Base-by-base conservation (phyloP, 2,113 vertebrate genomes). In the Scartelaos histophorus region DNA sequence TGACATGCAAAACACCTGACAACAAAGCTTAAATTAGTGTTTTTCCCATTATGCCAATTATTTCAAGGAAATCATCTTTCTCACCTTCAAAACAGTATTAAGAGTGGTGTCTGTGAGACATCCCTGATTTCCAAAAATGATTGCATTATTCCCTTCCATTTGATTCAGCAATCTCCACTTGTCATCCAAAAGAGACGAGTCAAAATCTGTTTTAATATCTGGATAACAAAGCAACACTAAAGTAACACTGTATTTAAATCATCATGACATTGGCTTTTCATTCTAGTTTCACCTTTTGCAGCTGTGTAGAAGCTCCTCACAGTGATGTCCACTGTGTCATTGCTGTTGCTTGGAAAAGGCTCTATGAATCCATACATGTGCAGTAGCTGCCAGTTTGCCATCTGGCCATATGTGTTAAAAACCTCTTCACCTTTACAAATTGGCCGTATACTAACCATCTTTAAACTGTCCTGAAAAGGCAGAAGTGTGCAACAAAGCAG, bases 301-400 rank as follows among this genome's bases (percentile, higher is more conserved):
- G 94, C 96, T 70, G 85, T 64, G 75, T 93, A 91, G 13, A 99
- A 83, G 0, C 90, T 94, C 87, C 80, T 49, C 92, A 95, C 91
- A 62, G 94, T 94, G 83, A 99, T 92, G 85, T 98, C 96, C 0
- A 94, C 96, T 0, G 96, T 95, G 78, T 99, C 97, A 0, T 96
- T 89, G 51, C 58, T 90, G 91, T 99, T 99, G 86, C 91, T 79
- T 0, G 93, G 93, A 82, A 95, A 94, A 0, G 94, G 94, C 85
- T 98, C 95, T 0, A 93, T 90, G 16, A 99, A 99, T 66, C 97
- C 97, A 0, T 98, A 99, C 98, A 99, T 99, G 56, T 98, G 97
- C 24, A 99, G 92, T 66, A 99, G 94, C 79, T 99, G 97, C 96
- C 96, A 98, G 88, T 98, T 99, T 70, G 97, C 96, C 94, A 98